Percentiles rank a stretch among this genome's conserved stretches.
phyloP scores from a whole-genome alignment of 2,888 invertebrate genomes.

The Acronicta psi region DNA sequence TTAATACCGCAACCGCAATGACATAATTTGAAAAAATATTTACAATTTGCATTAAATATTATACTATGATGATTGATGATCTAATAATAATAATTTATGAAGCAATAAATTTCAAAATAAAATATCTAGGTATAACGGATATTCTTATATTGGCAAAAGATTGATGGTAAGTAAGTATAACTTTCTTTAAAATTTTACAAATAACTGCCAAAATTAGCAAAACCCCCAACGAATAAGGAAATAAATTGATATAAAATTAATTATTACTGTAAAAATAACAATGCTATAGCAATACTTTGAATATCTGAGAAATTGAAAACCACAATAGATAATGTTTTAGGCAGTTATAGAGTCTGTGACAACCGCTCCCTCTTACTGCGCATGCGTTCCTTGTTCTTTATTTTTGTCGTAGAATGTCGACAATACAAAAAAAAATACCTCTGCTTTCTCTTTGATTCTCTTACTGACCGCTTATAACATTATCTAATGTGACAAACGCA shows the following conservation, averaged over 20 bases:
- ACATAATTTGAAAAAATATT: too few species aligned
- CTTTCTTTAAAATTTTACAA: neutral
- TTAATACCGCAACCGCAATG: slow-evolving; percentile 6
- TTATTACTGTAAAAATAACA: neutral
- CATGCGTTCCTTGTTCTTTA: too few species aligned
- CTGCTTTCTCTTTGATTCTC: too few species aligned
- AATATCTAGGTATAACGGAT: too few species aligned
- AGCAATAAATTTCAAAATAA: too few species aligned
- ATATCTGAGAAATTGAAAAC: slow-evolving; percentile 21
- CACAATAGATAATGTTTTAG: slow-evolving; percentile 13
- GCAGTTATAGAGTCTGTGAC: slow-evolving; percentile 3
- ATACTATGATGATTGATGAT: too few species aligned
- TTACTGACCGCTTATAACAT: too few species aligned
- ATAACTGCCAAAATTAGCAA: slow-evolving; percentile 28
- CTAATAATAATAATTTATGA: too few species aligned
- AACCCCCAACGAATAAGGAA: neutral
- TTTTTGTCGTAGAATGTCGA: slow-evolving; percentile 7
- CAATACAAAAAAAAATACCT: too few species aligned
- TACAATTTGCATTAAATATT: too few species aligned
- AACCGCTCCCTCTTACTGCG: too few species aligned
- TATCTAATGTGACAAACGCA: slow-evolving; percentile 14
- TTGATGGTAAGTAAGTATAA: slow-evolving; percentile 7
- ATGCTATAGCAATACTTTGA: slow-evolving; percentile 5
- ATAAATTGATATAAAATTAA: neutral
- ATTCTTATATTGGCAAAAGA: slow-evolving; percentile 23